Conservation (phyloP, 2,113 vertebrate species). For the Megaceryle torquata region DNA sequence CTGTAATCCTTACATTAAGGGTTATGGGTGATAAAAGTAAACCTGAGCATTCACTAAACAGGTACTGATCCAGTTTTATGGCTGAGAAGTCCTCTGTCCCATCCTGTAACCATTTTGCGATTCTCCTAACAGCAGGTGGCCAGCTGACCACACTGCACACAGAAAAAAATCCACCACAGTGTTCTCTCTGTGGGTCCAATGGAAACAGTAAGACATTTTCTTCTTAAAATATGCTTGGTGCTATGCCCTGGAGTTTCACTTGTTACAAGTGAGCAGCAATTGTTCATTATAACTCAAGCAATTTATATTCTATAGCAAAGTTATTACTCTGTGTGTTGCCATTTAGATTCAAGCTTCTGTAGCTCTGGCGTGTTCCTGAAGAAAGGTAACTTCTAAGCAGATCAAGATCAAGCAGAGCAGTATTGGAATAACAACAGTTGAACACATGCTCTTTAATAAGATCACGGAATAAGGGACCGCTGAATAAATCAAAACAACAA, state of each 20-base stretch:
- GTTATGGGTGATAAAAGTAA: neutral
- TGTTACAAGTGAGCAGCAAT: neutral
- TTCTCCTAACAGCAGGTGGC: neutral
- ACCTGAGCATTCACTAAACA: neutral
- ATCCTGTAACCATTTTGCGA: neutral
- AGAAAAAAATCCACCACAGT: neutral
- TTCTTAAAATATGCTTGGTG: neutral
- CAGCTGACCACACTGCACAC: neutral
- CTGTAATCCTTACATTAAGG: neutral
- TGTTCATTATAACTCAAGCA: neutral
- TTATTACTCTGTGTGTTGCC: neutral
- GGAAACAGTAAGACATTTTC: neutral
- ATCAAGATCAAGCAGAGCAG: neutral
- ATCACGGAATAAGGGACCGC: neutral
- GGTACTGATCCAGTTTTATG: neutral
- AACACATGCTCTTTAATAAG: neutral
- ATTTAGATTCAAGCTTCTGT: neutral
- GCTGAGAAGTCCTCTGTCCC: neutral
- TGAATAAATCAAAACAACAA: neutral
- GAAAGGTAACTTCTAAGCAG: neutral
- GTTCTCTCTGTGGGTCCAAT: neutral
- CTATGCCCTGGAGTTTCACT: neutral
- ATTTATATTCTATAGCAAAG: neutral
- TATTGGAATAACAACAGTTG: neutral
- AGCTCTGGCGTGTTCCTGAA: neutral